A percentile compares a stretch with the other conserved stretches of the same genome.
Conservation (phyloP, 2,113 vertebrate species). For the Pterocles burchelli region DNA sequence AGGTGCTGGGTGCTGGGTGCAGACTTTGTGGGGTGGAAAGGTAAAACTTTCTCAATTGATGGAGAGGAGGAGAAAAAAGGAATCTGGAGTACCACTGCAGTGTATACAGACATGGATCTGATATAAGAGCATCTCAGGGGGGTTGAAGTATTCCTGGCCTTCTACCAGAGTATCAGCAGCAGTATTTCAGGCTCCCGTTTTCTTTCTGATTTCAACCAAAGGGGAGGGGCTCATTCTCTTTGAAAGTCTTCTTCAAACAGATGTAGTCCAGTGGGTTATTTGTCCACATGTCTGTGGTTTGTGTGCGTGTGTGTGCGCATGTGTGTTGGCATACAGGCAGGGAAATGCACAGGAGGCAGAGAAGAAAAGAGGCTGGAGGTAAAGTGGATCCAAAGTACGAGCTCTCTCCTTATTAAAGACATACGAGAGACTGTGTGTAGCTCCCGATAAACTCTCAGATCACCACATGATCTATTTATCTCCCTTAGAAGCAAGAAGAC, state of each 20-base stretch:
- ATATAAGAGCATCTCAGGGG: accelerated
- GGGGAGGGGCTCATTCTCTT: not conserved
- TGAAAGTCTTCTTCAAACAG: not conserved
- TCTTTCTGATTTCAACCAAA: not conserved
- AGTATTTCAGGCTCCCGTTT: not conserved
- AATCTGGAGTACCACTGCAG: not conserved
- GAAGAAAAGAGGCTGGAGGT: not conserved
- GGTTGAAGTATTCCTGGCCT: not conserved
- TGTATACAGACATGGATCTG: no score
- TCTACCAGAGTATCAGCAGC: not conserved
- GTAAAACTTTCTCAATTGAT: not conserved
- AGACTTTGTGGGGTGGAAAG: not conserved
- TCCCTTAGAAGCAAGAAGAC: not conserved
- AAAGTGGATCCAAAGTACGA: not conserved
- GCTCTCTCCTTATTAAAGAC: not conserved
- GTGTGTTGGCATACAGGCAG: not conserved
- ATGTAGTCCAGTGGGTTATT: not conserved
- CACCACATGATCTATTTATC: not conserved
- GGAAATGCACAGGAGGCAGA: not conserved
- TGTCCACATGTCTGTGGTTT: not conserved
- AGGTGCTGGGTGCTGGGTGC: not conserved
- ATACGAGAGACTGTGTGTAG: not conserved
- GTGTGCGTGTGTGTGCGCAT: not conserved
- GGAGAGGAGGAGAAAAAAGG: not conserved
- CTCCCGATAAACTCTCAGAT: not conserved